Conservation (phyloP, 2,113 vertebrate species). For the Hippoglossus stenolepis region DNA sequence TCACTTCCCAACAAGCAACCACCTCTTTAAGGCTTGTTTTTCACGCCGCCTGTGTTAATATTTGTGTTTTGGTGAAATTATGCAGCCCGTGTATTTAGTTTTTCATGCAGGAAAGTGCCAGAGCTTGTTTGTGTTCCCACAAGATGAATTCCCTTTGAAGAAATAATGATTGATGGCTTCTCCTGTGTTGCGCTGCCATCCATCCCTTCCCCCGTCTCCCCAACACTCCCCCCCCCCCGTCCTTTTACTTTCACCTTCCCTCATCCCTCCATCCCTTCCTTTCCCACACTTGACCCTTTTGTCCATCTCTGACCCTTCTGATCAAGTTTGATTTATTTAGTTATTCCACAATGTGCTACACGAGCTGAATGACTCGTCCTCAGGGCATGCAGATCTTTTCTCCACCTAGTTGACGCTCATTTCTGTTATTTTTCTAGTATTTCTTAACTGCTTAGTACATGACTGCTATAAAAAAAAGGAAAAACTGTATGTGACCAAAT, state of each 20-base stretch:
- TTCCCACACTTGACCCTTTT: not conserved
- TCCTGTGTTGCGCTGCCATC: conserved; percentile 58
- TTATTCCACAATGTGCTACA: not conserved
- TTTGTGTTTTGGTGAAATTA: conserved; percentile 35
- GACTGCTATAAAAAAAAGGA: not conserved
- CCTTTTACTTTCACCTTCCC: not conserved
- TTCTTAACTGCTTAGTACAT: not conserved
- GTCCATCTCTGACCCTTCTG: not conserved
- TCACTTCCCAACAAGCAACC: too few relatives aligned
- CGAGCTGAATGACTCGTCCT: conserved; percentile 30
- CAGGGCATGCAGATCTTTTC: not conserved
- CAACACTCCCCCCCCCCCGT: not conserved
- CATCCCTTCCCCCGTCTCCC: not conserved
- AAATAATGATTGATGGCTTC: conserved; percentile 52
- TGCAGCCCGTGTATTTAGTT: conserved; percentile 4
- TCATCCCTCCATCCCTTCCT: not conserved
- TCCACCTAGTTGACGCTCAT: conserved; percentile 4
- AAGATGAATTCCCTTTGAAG: conserved; percentile 57
- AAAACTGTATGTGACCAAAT: not conserved
- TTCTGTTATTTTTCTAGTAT: conserved; percentile 7
- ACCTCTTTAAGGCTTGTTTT: conserved; percentile 39
- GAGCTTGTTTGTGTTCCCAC: conserved; percentile 33
- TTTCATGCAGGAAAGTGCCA: conserved; percentile 21
- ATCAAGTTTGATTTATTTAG: conserved; percentile 46
- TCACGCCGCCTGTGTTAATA: conserved; percentile 27